Evolutionary conservation across 1,140 invertebrate genomes (phyloP), one percentile per base, ranked within the genome.

Genomic region (Diachasmimorpha longicaudata): DNA sequence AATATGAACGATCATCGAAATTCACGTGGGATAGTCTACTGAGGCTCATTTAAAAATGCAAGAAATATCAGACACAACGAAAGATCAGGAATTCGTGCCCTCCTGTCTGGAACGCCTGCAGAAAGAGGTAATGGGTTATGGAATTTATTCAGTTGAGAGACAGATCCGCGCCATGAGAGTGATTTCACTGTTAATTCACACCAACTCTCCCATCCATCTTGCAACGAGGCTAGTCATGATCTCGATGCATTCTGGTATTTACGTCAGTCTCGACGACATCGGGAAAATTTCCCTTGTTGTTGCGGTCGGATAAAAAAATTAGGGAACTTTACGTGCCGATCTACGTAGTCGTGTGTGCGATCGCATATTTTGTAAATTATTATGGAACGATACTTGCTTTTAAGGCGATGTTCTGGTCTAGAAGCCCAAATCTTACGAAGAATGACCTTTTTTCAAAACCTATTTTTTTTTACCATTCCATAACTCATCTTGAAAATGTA

Each of bases 21-120:
- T 84, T 84, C 77, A 82, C 63, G 81, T 82, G 79, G 77, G 80
- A 80, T 79, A 79, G 73, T 77, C 72, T 71, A 73, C 78, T 74
- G 25, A 77, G 70, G 46, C 14, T 8, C n/a, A 68, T 68, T 6
- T 37, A 68, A 76, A 70, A 46, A 79, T 80, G 78, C 77, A 72
- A 66, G 44, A 79, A 73, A 78, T 75, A 55, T 77, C 78, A 67
- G 68, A 37, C 71, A 76, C 67, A 52, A 76, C 72, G 58, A 75
- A 73, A 71, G 76, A 78, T 42, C 52, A 63, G 42, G 77, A 80
- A 55, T 66, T 75, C 74, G 74, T 79, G 76, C 76, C 76, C 68
- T 74, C 81, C 52, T 74, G 79, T 74, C 77, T 84, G 63, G 78
- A 79, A 71, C 77, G 77, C 66, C 44, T 83, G 74, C 80, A 81